Percentiles rank a stretch among this genome's conserved stretches.
phyloP scores from a whole-genome alignment of 2,113 vertebrate species.

The Alces alces region DNA sequence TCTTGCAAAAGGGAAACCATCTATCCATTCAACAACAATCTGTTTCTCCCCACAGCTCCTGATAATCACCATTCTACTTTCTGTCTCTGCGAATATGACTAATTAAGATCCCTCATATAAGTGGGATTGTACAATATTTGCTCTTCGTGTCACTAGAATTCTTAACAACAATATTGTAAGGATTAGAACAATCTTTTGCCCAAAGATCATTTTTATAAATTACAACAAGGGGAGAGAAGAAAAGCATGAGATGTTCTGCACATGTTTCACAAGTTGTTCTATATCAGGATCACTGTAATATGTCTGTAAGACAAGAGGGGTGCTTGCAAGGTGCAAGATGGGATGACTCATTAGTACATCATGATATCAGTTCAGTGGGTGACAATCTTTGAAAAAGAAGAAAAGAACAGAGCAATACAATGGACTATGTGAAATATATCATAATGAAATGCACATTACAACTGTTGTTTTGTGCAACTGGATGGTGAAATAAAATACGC shows the following conservation, averaged over 20 bases:
- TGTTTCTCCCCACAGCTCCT: not conserved
- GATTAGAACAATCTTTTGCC: not conserved
- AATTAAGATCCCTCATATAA: not conserved
- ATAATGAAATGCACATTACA: not conserved
- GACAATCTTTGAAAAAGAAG: not conserved
- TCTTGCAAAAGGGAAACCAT: not conserved
- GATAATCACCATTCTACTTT: not conserved
- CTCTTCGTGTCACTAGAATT: not conserved
- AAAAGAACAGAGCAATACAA: not conserved
- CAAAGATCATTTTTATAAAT: not conserved
- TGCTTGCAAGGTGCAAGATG: not conserved
- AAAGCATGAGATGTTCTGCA: not conserved
- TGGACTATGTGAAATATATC: not conserved
- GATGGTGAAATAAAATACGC: not conserved
- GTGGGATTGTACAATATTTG: not conserved
- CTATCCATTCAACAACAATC: not conserved
- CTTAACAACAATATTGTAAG: not conserved
- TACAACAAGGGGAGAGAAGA: not conserved
- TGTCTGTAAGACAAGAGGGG: not conserved
- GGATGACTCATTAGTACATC: not conserved
- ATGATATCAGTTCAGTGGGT: not conserved
- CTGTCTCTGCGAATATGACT: not conserved
- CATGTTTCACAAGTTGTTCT: not conserved
- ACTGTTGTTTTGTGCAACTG: not conserved
- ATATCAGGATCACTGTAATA: not conserved